Percentiles rank a stretch among this genome's conserved stretches.
Conservation (phyloP, 1,140 invertebrate genomes). For the Sipha flava region DNA sequence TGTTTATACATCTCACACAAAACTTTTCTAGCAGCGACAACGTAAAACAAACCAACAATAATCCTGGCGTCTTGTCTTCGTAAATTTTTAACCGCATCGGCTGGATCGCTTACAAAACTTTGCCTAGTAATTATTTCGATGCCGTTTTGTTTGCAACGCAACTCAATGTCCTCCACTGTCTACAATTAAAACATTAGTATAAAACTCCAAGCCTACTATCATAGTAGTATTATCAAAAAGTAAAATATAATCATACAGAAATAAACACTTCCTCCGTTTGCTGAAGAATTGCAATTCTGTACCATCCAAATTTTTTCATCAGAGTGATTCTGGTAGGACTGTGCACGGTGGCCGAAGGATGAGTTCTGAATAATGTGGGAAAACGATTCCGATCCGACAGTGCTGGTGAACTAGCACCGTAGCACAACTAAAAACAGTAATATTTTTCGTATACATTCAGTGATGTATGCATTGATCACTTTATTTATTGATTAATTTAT, state of each 20-base stretch:
- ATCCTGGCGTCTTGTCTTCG: constrained; percentile 89
- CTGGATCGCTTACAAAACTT: constrained; percentile 92
- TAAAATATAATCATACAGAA: constrained; percentile 63
- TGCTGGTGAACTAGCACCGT: constrained; percentile 95
- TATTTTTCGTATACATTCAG: neutral
- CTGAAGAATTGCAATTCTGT: constrained; percentile 89
- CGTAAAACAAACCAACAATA: constrained; percentile 96
- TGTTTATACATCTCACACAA: constrained; percentile 96
- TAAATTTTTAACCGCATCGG: constrained; percentile 90
- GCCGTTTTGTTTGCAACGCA: constrained; percentile 80
- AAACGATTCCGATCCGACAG: constrained; percentile 95
- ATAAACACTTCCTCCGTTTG: constrained; percentile 99
- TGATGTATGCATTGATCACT: too few relatives aligned
- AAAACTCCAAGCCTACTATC: neutral
- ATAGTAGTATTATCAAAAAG: neutral
- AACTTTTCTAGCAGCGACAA: constrained; percentile 87
- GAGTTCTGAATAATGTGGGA: constrained; percentile 95
- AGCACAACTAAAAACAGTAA: constrained; percentile 69
- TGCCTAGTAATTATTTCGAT: constrained; percentile 94
- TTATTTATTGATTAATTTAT: too few relatives aligned
- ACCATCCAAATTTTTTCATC: constrained; percentile 96
- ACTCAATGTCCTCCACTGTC: constrained; percentile 95
- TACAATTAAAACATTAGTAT: constrained; percentile 42
- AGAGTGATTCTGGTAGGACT: constrained; percentile 96
- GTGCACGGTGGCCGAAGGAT: constrained; percentile 97